phyloP scores from a whole-genome alignment of 2,113 vertebrate species.

The Peromyscus polionotus region DNA sequence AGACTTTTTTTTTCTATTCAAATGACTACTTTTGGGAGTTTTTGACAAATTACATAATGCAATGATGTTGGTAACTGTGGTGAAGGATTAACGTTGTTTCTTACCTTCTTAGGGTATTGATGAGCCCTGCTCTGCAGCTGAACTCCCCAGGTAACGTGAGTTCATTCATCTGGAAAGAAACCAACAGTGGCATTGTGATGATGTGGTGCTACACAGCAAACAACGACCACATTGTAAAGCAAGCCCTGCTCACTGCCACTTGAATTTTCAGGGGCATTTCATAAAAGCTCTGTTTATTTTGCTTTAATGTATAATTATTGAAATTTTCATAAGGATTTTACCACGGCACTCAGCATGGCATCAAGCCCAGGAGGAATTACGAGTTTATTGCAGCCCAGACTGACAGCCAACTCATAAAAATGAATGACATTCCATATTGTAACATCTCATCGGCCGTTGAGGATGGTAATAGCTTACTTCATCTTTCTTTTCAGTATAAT shows the following conservation, averaged over 20 bases:
- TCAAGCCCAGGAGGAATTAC: slow-evolving; percentile 87
- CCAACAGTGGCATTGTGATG: neutral
- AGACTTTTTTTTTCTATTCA: slow-evolving; percentile 21
- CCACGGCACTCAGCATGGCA: slow-evolving; percentile 83
- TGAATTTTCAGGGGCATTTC: slow-evolving; percentile 83
- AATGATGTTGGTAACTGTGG: neutral
- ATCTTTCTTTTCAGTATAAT: slow-evolving; percentile 90
- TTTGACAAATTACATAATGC: slow-evolving; percentile 46
- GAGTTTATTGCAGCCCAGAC: slow-evolving; percentile 88
- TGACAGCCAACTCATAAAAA: slow-evolving; percentile 92
- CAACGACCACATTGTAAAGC: slow-evolving; percentile 57
- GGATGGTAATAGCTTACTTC: slow-evolving; percentile 91
- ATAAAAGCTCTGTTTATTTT: slow-evolving; percentile 86
- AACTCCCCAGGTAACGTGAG: neutral
- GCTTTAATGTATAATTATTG: slow-evolving; percentile 90
- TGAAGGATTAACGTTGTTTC: slow-evolving; percentile 33
- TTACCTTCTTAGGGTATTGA: neutral
- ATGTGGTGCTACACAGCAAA: slow-evolving; percentile 51
- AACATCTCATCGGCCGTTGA: slow-evolving; percentile 88
- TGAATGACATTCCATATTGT: slow-evolving; percentile 91
- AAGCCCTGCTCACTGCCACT: slow-evolving; percentile 68
- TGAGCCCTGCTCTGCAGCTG: neutral
- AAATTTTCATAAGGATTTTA: slow-evolving; percentile 89
- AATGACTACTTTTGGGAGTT: neutral
- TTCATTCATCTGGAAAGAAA: neutral